Evolutionary conservation across 1,140 invertebrate genomes (phyloP), one percentile per base, ranked within the genome.

Genomic region (Drosophila mayri): DNA sequence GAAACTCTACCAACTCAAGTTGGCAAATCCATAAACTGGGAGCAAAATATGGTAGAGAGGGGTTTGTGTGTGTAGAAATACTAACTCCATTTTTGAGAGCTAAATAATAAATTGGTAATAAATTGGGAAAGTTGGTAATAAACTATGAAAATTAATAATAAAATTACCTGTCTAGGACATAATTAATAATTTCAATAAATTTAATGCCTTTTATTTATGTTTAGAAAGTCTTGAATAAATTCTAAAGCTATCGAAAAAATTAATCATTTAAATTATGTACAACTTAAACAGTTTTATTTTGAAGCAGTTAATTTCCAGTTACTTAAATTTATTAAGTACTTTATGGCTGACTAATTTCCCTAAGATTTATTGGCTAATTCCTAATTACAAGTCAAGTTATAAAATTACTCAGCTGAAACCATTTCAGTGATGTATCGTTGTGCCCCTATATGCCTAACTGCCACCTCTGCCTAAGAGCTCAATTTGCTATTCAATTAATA

Each of bases 11-110:
- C n/a, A 30, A 18, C 10, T 20, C 35, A 5, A 46, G 11, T 54
- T 73, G 68, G 64, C 16, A 70, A 57, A 68, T 66, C 61, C 25
- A 43, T 78, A 64, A 50, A 54, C 37, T 52, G 47, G 38, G 37
- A 47, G 4, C 58, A n/a, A 72, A 68, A 40, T 72, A 70, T 72
- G 64, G 46, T 46, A 37, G 22, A 18, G 46, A 22, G 62, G 18
- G 22, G 16, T 32, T 3, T 20, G 47, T 22, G 38, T 22, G 38
- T 70, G 32, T 54, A 32, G 66, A 28, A 70, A 70, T 44, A 67
- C 14, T 6, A 55, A 38, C 66, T 70, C 63, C 14, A 55, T 54
- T 46, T 43, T 38, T 30, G 38, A 37, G 9, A n/a, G 20, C n/a
- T n/a, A n/a, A n/a, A n/a, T 10, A 28, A 46, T 63, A 38, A 38